A percentile compares a stretch with the other conserved stretches of the same genome.
Conservation (phyloP, 1,140 invertebrate genomes). For the Aphis gossypii region DNA sequence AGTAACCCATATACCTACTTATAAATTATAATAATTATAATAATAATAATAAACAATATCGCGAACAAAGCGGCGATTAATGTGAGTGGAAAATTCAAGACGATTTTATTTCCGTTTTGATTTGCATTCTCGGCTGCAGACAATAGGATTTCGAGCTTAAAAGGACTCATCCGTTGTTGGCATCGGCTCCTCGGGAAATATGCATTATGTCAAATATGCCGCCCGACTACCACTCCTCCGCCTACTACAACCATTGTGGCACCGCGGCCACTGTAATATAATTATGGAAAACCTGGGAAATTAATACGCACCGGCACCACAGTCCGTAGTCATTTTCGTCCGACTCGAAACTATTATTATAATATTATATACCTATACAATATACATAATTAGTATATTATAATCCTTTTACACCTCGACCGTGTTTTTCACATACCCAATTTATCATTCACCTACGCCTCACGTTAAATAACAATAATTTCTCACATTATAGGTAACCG, state of each 20-base stretch:
- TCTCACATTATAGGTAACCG: constrained; percentile 5
- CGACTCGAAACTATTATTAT: not conserved
- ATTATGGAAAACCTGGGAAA: not conserved
- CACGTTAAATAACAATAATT: not conserved
- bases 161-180: not conserved
- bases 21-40: not conserved
- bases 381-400: constrained; percentile 9
- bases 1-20: not conserved
- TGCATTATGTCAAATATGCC: constrained; percentile 6
- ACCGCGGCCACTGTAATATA: not conserved
- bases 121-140: not conserved
- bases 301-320: not conserved
- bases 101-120: not conserved
- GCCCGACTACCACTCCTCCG: not conserved
- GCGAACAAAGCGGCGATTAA: not conserved
- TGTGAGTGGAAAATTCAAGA: not conserved
- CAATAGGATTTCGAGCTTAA: not conserved
- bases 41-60: not conserved
- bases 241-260: not conserved
- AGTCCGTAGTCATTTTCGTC: not conserved
- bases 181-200: not conserved
- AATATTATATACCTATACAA: not conserved
- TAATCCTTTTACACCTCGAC: not conserved
- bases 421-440: not conserved
- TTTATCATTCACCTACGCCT: constrained; percentile 23